These are phyloP conservation scores for Calcarius ornatus DNA, from an alignment of 2,113 vertebrate species.

Conservation along the genomic window DNA sequence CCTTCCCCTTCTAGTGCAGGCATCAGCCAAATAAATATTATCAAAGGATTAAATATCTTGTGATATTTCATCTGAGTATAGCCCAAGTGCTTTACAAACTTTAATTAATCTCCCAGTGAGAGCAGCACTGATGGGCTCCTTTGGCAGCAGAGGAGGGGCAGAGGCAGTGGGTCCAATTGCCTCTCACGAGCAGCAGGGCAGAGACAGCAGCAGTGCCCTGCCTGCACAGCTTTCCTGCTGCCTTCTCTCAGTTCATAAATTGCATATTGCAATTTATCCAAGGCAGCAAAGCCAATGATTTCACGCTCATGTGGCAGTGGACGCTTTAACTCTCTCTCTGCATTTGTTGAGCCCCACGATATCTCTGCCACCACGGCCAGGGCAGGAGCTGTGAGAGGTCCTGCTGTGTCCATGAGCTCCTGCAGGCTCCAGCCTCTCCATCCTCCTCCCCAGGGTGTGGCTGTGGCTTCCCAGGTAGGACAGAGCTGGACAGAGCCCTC, in stretches of 20 bases:
- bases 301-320: not conserved
- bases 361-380: rapidly evolving
- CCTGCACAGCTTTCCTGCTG: not conserved
- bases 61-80: not conserved
- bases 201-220: not conserved
- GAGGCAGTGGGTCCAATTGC: rapidly evolving
- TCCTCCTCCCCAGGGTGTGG: not conserved
- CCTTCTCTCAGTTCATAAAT: not conserved
- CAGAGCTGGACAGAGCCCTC: not conserved
- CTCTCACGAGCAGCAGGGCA: rapidly evolving
- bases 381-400: rapidly evolving
- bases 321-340: not conserved
- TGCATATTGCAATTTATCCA: not conserved
- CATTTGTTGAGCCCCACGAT: not conserved
- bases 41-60: conserved; percentile 23
- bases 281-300: not conserved
- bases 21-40: conserved; percentile 39
- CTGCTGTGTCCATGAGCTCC: rapidly evolving
- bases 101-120: not conserved
- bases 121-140: not conserved
- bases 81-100: not conserved
- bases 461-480: not conserved
- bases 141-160: not conserved
- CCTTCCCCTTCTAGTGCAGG: not conserved
- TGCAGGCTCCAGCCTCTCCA: not conserved